phyloP scores from a whole-genome alignment of 1,140 invertebrate genomes.

The Prorops nasuta region DNA sequence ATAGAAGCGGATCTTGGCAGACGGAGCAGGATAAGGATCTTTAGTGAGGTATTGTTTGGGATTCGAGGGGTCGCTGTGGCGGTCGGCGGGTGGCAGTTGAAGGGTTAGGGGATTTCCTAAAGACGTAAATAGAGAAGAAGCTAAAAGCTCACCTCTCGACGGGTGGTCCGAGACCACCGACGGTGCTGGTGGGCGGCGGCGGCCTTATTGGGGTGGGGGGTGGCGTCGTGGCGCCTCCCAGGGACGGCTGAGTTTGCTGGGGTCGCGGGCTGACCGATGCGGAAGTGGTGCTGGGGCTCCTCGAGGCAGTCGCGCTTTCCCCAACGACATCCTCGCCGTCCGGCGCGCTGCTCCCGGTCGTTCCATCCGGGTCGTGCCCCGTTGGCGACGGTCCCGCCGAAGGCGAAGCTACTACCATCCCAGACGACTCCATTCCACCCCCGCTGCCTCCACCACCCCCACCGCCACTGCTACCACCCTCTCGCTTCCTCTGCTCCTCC shows the following conservation, averaged over 20 bases:
- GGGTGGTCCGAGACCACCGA: conserved; percentile 43
- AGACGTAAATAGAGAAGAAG: conserved; percentile 45
- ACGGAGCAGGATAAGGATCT: too few relatives aligned
- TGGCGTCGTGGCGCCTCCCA: conserved; percentile 46
- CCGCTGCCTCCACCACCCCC: conserved; percentile 50
- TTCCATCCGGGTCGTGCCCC: conserved; percentile 34
- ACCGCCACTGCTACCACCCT: conserved; percentile 65
- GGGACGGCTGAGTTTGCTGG: conserved; percentile 46
- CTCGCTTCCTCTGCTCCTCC: conserved; percentile 83
- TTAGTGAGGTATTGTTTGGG: too few relatives aligned
- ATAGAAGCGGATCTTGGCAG: too few relatives aligned
- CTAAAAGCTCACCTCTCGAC: conserved; percentile 51
- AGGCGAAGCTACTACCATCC: conserved; percentile 29
- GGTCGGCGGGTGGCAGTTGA: neutral
- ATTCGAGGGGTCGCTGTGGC: too few relatives aligned
- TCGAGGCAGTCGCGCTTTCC: conserved; percentile 39
- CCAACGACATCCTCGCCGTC: conserved; percentile 42
- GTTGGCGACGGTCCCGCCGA: conserved; percentile 44
- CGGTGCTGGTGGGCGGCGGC: conserved; percentile 38
- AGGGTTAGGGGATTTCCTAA: conserved; percentile 37
- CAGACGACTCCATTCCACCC: conserved; percentile 6
- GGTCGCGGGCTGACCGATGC: conserved; percentile 52
- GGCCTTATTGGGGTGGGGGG: conserved; percentile 44
- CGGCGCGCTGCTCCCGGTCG: conserved; percentile 37
- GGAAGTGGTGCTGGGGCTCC: conserved; percentile 53